Evolutionary conservation across 2,797 vertebrate genomes (phyloP).

Genomic region (Otus scops): DNA sequence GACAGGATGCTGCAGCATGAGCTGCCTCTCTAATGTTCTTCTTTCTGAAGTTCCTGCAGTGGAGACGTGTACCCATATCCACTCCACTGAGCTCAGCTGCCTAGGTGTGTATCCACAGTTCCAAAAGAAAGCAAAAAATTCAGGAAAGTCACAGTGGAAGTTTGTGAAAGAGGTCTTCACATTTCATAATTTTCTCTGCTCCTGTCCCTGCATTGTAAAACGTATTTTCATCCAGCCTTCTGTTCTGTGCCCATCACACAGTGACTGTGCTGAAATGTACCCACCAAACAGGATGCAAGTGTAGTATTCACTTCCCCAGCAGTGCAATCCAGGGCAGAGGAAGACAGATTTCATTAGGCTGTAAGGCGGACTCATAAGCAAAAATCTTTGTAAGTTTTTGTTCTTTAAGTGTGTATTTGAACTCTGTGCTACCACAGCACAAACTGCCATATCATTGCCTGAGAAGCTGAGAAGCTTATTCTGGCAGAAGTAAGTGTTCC

Average conservation of each 20-base stretch:
- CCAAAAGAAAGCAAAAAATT: neutral
- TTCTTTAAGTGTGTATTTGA: neutral
- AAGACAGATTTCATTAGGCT: neutral
- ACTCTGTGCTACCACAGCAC: neutral
- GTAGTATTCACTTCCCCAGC: neutral
- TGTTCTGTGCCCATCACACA: neutral
- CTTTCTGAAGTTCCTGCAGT: neutral
- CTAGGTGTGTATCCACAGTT: neutral
- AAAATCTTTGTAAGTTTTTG: neutral
- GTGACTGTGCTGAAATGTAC: neutral
- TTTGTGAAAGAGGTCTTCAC: neutral
- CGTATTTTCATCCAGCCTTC: neutral
- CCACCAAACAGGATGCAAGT: neutral
- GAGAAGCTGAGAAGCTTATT: neutral
- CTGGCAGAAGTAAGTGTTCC: neutral
- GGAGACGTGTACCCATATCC: rapidly evolving
- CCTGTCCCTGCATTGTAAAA: neutral
- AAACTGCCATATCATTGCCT: neutral
- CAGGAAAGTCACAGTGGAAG: neutral
- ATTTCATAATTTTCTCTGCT: neutral
- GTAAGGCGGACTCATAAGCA: neutral
- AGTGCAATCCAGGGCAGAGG: neutral
- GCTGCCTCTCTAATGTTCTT: neutral
- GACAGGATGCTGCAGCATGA: neutral
- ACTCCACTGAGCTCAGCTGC: neutral